A percentile compares a stretch with the other conserved stretches of the same genome.
These are phyloP conservation scores for Ostrea edulis DNA, from an alignment of 1,140 invertebrate species.

Conservation along the genomic window DNA sequence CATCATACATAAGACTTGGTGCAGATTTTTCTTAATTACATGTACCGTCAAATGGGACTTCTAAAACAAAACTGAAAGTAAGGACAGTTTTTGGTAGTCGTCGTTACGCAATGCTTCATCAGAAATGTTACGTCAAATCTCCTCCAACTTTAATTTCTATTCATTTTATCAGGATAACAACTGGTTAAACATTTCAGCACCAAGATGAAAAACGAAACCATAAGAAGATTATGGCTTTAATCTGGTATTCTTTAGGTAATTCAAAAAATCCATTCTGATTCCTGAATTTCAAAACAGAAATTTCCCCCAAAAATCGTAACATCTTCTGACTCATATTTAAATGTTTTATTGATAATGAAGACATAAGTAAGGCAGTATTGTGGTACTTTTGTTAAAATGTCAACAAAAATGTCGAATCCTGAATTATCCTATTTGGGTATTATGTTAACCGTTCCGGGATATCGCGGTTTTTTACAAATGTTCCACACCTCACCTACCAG, in stretches of 20 bases:
- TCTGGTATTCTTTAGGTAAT: neutral
- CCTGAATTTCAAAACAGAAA: neutral
- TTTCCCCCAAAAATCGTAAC: neutral
- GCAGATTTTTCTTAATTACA: no score
- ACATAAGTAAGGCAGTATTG: neutral
- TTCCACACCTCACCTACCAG: neutral
- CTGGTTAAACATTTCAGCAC: neutral
- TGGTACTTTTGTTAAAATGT: constrained; percentile 16
- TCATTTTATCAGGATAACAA: constrained; percentile 1
- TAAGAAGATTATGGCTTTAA: neutral
- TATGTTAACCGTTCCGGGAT: neutral
- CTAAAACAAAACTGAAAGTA: neutral
- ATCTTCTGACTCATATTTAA: neutral
- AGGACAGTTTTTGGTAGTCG: neutral
- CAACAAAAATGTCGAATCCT: neutral
- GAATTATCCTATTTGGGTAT: neutral
- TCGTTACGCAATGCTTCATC: neutral
- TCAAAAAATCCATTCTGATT: neutral
- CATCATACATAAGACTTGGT: no score
- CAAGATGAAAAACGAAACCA: neutral
- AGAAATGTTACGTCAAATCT: neutral
- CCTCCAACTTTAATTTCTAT: neutral
- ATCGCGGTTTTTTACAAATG: neutral
- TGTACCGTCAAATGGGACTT: neutral
- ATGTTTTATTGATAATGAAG: neutral